Conservation (phyloP, 2,797 vertebrate species). For the Enteromius treurensis region DNA sequence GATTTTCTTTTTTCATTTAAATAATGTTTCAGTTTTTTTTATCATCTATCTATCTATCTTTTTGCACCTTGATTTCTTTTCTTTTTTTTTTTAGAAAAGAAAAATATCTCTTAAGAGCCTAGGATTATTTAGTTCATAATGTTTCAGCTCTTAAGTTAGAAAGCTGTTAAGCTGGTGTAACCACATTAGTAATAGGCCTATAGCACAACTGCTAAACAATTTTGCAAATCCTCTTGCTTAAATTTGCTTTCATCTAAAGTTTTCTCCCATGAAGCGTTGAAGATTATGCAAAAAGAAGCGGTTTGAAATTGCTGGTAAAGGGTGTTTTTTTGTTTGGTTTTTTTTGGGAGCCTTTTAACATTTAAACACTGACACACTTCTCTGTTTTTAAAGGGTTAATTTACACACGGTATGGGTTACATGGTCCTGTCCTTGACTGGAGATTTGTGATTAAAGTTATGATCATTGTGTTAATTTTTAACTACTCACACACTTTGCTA, state of each 20-base stretch:
- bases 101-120: too few relatives aligned
- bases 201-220: background rate
- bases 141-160: background rate
- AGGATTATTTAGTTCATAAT: background rate
- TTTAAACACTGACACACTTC: background rate
- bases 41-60: too few relatives aligned
- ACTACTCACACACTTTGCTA: background rate
- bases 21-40: too few relatives aligned
- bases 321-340: background rate
- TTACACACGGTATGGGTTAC: background rate
- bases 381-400: background rate
- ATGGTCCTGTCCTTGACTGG: constrained; percentile 7
- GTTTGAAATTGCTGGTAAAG: background rate
- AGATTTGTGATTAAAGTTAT: constrained; percentile 20
- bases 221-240: constrained; percentile 22
- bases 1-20: too few relatives aligned
- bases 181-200: background rate
- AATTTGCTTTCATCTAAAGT: background rate
- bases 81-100: too few relatives aligned
- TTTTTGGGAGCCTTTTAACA: background rate
- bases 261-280: background rate
- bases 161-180: background rate
- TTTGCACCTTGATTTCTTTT: too few relatives aligned
- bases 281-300: constrained; percentile 4
- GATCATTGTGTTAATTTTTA: constrained; percentile 10